Conservation (phyloP, 2,888 invertebrate genomes). For the Euzophera pinguis region DNA sequence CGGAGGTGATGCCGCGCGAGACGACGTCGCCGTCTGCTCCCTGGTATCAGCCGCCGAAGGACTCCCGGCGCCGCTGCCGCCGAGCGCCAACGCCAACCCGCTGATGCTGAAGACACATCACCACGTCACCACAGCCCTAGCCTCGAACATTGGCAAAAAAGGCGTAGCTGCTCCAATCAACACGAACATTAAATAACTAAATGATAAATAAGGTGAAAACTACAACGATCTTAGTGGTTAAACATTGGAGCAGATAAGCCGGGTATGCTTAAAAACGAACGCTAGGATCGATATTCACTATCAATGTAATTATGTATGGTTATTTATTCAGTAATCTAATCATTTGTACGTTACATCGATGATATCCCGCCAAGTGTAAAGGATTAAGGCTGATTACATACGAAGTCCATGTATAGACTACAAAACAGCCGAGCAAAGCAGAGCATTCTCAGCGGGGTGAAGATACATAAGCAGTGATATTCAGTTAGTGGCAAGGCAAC, state of each 20-base stretch:
- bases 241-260: conserved; percentile 68
- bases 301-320: conserved; percentile 36
- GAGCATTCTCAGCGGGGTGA: conserved; percentile 77
- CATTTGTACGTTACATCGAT: conserved; percentile 33
- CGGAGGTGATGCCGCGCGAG: conserved; percentile 69
- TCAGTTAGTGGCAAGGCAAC: conserved; percentile 78
- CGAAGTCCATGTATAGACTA: conserved; percentile 34
- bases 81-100: conserved; percentile 79
- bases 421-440: conserved; percentile 72
- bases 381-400: conserved; percentile 23
- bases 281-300: conserved; percentile 38
- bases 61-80: conserved; percentile 69
- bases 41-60: conserved; percentile 51
- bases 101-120: conserved; percentile 79
- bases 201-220: neutral
- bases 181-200: neutral
- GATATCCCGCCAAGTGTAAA: conserved; percentile 56
- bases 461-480: conserved; percentile 73
- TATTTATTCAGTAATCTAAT: conserved; percentile 36
- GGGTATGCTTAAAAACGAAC: conserved; percentile 40
- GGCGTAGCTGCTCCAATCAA: conserved; percentile 66
- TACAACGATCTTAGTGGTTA: neutral
- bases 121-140: conserved; percentile 76
- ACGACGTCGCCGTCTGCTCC: conserved; percentile 65
- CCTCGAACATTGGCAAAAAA: conserved; percentile 41